Conservation (phyloP, 2,888 invertebrate genomes). For the Strigamia maritima region DNA sequence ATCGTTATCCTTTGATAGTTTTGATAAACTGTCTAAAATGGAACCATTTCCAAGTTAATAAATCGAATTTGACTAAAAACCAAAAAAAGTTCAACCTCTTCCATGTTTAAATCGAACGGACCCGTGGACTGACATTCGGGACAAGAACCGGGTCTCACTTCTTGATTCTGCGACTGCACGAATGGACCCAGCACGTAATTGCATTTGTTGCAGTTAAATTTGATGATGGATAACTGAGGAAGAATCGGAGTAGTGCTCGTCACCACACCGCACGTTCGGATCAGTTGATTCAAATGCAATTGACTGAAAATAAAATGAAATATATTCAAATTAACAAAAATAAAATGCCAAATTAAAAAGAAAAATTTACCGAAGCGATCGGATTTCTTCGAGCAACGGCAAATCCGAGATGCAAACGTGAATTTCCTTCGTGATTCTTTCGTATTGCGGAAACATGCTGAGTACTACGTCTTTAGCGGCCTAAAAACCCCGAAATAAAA, state of each 20-base stretch:
- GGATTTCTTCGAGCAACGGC: slow-evolving; percentile 90
- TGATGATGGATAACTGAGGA: slow-evolving; percentile 91
- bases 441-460: slow-evolving; percentile 92
- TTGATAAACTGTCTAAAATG: slow-evolving; percentile 85
- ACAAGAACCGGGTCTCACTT: slow-evolving; percentile 93
- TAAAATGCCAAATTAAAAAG: neutral
- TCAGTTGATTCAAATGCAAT: slow-evolving; percentile 79
- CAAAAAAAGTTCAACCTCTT: slow-evolving; percentile 55
- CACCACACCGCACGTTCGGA: slow-evolving; percentile 90
- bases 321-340: neutral
- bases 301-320: slow-evolving; percentile 51
- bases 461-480: slow-evolving; percentile 70
- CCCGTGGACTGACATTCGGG: slow-evolving; percentile 96
- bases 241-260: slow-evolving; percentile 92
- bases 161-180: slow-evolving; percentile 85
- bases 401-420: slow-evolving; percentile 92
- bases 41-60: too few relatives aligned
- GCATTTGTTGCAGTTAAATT: slow-evolving; percentile 96
- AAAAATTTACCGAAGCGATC: slow-evolving; percentile 69
- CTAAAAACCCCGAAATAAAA: slow-evolving; percentile 46
- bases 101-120: slow-evolving; percentile 98
- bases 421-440: slow-evolving; percentile 87
- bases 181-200: slow-evolving; percentile 94
- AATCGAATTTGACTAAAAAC: slow-evolving; percentile 35
- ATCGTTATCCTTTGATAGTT: slow-evolving; percentile 98